A percentile compares a stretch with the other conserved stretches of the same genome.
These are phyloP conservation scores for Glareola pratincola DNA, from an alignment of 2,113 vertebrate genomes.

Conservation along the genomic window DNA sequence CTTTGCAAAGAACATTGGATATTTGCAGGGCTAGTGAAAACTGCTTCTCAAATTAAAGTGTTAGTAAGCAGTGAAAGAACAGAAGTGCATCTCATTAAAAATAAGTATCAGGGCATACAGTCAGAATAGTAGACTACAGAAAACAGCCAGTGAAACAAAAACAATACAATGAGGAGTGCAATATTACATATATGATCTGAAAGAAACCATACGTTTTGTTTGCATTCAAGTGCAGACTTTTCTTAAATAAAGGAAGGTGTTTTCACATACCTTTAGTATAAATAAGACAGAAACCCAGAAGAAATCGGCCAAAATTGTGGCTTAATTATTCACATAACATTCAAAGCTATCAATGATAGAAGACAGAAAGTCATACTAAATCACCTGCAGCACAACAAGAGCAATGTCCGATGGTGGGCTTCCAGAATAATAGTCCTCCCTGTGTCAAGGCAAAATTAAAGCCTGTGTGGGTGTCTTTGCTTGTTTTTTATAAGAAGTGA, in stretches of 20 bases:
- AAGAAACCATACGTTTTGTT: not conserved
- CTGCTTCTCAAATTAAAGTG: conserved; percentile 48
- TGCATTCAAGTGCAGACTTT: not conserved
- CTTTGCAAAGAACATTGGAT: conserved; percentile 56
- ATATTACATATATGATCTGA: not conserved
- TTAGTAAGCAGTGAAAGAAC: conserved; percentile 53
- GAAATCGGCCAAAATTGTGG: not conserved
- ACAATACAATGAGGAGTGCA: not conserved
- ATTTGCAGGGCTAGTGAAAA: conserved; percentile 47
- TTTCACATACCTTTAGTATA: not conserved
- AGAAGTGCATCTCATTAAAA: conserved; percentile 47
- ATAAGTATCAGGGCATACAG: not conserved
- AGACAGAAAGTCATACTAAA: not conserved
- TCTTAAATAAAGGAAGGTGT: not conserved
- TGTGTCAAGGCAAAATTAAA: not conserved
- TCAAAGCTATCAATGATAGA: not conserved
- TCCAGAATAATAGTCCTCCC: not conserved
- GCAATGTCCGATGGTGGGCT: not conserved
- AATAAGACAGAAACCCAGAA: not conserved
- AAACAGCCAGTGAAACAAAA: not conserved
- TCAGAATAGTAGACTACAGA: not conserved
- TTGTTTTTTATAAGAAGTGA: not conserved
- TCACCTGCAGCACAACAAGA: not conserved
- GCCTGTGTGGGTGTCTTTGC: not conserved
- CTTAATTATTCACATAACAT: not conserved